A percentile compares a stretch with the other conserved stretches of the same genome.
phyloP scores from a whole-genome alignment of 2,113 vertebrate species.

The Pyxicephalus adspersus region DNA sequence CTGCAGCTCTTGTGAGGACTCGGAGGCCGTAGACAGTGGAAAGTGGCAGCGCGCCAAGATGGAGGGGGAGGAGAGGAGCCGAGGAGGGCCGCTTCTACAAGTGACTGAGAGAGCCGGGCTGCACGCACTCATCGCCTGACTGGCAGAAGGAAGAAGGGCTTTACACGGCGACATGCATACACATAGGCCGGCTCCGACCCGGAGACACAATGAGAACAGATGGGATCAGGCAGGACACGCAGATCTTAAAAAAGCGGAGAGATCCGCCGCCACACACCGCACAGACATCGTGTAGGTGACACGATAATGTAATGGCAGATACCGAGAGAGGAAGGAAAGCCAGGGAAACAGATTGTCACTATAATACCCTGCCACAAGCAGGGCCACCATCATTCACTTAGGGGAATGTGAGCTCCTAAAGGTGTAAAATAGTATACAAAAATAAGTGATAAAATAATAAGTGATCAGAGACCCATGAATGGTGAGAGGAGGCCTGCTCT shows the following conservation, averaged over 20 bases:
- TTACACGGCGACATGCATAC: constrained; percentile 8
- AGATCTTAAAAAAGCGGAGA: neutral
- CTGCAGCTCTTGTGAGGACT: constrained; percentile 55
- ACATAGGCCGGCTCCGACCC: neutral
- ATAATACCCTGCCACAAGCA: no score
- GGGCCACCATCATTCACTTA: no score
- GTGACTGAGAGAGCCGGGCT: constrained; percentile 8
- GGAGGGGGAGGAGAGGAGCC: constrained; percentile 33
- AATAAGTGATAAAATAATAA: no score
- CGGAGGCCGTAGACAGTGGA: constrained; percentile 55
- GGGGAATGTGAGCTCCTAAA: no score
- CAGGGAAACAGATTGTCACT: neutral
- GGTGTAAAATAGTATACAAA: no score
- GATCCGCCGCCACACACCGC: neutral
- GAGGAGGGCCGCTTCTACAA: neutral
- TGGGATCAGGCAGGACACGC: neutral
- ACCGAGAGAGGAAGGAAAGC: neutral
- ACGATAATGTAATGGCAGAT: neutral
- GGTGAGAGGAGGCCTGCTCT: no score
- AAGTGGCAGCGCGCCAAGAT: constrained; percentile 43
- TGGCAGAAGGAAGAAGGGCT: neutral
- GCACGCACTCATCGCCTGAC: no score
- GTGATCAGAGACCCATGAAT: no score
- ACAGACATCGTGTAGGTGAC: neutral
- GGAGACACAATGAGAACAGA: neutral